Conservation (phyloP, 2,888 invertebrate species). For the Cataglyphis cursor region DNA sequence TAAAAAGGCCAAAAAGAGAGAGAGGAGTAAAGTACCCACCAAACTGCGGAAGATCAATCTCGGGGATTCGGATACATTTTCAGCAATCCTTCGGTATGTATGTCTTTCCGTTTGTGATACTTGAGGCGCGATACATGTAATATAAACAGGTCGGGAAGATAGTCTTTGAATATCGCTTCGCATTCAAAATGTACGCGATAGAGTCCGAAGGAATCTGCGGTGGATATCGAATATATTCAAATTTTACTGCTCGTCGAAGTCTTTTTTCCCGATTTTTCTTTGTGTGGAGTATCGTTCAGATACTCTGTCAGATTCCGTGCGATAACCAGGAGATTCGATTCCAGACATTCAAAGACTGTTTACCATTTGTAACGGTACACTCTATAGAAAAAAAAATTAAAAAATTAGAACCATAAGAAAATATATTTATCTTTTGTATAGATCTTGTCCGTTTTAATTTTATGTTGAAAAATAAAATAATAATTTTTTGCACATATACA, state of each 20-base stretch:
- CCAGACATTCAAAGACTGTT: constrained; percentile 14
- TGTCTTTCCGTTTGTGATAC: constrained; percentile 5
- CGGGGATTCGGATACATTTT: neutral
- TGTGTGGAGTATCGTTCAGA: neutral
- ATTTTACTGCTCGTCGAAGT: constrained; percentile 46
- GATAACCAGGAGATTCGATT: constrained; percentile 20
- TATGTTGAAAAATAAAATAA: constrained; percentile 11
- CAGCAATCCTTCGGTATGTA: neutral
- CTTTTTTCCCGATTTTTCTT: constrained; percentile 10
- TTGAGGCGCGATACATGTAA: neutral
- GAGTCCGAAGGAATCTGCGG: constrained; percentile 22
- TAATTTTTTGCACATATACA: neutral
- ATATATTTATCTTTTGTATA: neutral
- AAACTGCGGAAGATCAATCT: neutral
- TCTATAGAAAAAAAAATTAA: neutral
- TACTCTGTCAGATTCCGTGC: constrained; percentile 13
- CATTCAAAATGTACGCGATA: constrained; percentile 21
- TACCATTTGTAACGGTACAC: neutral
- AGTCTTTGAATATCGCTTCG: constrained; percentile 39
- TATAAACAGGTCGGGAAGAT: constrained; percentile 18
- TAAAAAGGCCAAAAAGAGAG: neutral
- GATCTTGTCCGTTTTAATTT: neutral
- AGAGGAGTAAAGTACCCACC: neutral
- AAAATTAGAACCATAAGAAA: neutral
- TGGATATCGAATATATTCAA: constrained; percentile 45